Conservation (phyloP, 2,797 vertebrate genomes). For the Dendrocincla tyrannina region DNA sequence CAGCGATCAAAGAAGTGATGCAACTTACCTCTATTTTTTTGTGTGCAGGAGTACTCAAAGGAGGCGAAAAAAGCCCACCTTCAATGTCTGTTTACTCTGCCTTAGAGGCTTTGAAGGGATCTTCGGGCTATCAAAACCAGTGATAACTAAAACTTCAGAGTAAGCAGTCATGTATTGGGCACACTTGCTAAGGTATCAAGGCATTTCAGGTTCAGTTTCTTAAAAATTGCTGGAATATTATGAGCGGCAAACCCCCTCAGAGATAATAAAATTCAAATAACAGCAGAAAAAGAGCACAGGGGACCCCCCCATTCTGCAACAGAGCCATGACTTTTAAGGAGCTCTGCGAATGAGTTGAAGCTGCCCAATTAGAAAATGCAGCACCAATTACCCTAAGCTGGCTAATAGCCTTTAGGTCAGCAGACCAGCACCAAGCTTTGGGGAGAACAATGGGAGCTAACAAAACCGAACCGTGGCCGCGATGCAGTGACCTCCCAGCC, state of each 20-base stretch:
- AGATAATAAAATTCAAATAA: neutral
- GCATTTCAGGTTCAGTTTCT: neutral
- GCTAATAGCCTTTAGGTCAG: neutral
- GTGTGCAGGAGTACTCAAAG: neutral
- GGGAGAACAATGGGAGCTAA: neutral
- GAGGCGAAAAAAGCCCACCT: neutral
- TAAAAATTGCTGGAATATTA: neutral
- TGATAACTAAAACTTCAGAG: neutral
- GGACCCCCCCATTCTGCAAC: neutral
- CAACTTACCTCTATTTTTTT: neutral
- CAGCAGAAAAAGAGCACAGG: neutral
- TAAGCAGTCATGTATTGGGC: neutral
- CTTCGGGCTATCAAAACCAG: neutral
- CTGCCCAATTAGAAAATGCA: neutral
- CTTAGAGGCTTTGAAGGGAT: neutral
- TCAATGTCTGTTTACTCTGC: neutral
- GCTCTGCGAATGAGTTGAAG: neutral
- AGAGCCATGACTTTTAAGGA: neutral
- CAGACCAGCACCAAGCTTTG: neutral
- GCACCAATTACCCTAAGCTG: conserved; percentile 7
- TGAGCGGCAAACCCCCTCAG: neutral
- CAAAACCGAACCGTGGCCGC: accelerated
- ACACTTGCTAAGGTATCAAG: neutral
- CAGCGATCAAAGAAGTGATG: neutral
- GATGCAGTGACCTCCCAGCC: accelerated